phyloP scores from a whole-genome alignment of 2,797 vertebrate species.

The Jordanella pulchra region DNA sequence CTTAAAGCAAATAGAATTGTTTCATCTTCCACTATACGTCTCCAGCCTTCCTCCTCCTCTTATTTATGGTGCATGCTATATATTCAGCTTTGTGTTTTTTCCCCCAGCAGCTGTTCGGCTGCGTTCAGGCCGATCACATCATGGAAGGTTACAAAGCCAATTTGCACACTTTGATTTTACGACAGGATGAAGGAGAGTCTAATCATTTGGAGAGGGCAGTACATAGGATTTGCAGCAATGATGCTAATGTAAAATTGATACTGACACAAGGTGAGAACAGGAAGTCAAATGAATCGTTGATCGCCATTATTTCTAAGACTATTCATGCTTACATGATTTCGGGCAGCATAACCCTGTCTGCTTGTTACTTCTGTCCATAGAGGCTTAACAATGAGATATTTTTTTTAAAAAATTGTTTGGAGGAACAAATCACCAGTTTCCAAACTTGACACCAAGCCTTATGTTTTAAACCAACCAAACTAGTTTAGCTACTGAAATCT shows the following conservation, averaged over 20 bases:
- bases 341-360: not conserved
- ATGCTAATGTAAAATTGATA: slow-evolving; percentile 11
- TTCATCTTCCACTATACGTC: not conserved
- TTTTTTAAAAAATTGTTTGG: no score
- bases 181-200: not conserved
- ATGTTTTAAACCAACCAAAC: no score
- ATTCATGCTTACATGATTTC: not conserved
- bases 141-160: not conserved
- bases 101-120: not conserved
- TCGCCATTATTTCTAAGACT: slow-evolving; percentile 4
- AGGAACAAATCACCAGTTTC: no score
- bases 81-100: not conserved
- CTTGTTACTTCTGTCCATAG: not conserved
- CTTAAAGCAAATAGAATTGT: not conserved
- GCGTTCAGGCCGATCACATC: not conserved
- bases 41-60: not conserved
- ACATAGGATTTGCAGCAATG: not conserved
- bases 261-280: slow-evolving; percentile 1
- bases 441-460: no score
- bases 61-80: not conserved
- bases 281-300: not conserved
- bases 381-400: no score
- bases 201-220: not conserved
- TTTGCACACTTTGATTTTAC: slow-evolving; percentile 2
- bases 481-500: not conserved